Base-by-base conservation (phyloP, 2,113 vertebrate species). In the Danio rerio region DNA sequence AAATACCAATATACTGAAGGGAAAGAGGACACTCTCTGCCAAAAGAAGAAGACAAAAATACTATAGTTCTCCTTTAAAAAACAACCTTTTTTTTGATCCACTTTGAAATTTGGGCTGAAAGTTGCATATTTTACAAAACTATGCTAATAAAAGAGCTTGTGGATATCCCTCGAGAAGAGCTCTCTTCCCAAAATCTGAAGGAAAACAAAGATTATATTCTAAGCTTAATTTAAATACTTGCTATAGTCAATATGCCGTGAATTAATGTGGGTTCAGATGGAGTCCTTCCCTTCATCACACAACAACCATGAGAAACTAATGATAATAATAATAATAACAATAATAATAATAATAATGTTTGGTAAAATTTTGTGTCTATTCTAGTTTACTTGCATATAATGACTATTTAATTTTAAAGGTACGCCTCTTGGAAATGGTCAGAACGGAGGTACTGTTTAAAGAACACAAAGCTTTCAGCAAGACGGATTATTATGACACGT, bases 341-440 rank as follows among this genome's bases (percentile, higher is more conserved):
- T 77, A 86, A 78, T 80, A 84, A 87, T 76, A 80, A 89, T 89
- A 89, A 90, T 90, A 90, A 92, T 89, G 92, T 93, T 92, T 92
- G 92, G 90, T 92, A 92, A 89, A 83, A 71, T 91, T 92, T 88
- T 83, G 91, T 61, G 86, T 91, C 92, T 93, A 93, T 87, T 87
- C 93, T 94, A 93, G 89, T 93, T 92, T 90, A 87, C 91, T 94
- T 94, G 93, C 93, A 94, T 94, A 94, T 92, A 82, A 88, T 91
- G 89, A 92, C 89, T 92, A 91, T 91, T 92, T 84, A 91, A 89
- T 88, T 91, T 93, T 94, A 93, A 94, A 94, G 93, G 93, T 94
- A 92, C 79, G 90, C 90, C 90, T 89, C 92, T 90, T 87, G 87
- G 90, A 90, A 89, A 89, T 90, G 89, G 66, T 91, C 89, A 91